A percentile compares a stretch with the other conserved stretches of the same genome.
Evolutionary conservation across 2,888 invertebrate genomes (phyloP).

Genomic region (Drosophila mayaguana): DNA sequence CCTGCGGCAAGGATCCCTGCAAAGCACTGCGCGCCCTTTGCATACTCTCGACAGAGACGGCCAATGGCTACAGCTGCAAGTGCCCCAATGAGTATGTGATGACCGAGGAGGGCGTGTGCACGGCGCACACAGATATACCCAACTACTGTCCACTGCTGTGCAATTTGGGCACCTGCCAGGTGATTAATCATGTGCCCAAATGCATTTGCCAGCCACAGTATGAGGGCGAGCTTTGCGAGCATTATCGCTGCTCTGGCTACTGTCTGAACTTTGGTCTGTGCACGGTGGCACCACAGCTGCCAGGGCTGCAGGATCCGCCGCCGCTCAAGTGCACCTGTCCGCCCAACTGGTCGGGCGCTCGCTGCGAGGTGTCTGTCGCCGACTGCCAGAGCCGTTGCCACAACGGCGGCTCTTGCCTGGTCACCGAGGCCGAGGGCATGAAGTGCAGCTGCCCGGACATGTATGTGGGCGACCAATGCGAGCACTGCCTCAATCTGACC

Average conservation of each 20-base stretch:
- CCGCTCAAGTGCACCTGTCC: constrained; percentile 87
- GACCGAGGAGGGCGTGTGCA: constrained; percentile 78
- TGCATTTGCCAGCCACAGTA: constrained; percentile 89
- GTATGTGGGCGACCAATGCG: constrained; percentile 87
- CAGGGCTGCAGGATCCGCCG: constrained; percentile 80
- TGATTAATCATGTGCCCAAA: constrained; percentile 86
- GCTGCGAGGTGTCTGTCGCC: constrained; percentile 88
- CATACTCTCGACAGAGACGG: constrained; percentile 86
- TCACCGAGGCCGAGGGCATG: constrained; percentile 81
- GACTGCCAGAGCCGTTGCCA: constrained; percentile 87
- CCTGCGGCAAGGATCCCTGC: constrained; percentile 88
- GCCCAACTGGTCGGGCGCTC: constrained; percentile 88
- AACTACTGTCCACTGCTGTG: constrained; percentile 87
- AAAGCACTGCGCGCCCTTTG: constrained; percentile 88
- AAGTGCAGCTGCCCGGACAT: constrained; percentile 86
- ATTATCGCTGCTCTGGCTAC: constrained; percentile 89
- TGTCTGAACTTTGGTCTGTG: constrained; percentile 89
- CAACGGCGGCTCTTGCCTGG: constrained; percentile 88
- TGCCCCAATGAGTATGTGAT: constrained; percentile 87
- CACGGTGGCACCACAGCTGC: constrained; percentile 84
- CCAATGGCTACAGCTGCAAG: constrained; percentile 85
- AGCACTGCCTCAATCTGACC: constrained; percentile 86
- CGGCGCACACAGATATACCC: constrained; percentile 80
- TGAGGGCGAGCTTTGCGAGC: constrained; percentile 89
- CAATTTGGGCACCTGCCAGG: constrained; percentile 88